These are phyloP conservation scores for Ramphastos sulfuratus DNA, from an alignment of 2,113 vertebrate genomes.

Conservation along the genomic window DNA sequence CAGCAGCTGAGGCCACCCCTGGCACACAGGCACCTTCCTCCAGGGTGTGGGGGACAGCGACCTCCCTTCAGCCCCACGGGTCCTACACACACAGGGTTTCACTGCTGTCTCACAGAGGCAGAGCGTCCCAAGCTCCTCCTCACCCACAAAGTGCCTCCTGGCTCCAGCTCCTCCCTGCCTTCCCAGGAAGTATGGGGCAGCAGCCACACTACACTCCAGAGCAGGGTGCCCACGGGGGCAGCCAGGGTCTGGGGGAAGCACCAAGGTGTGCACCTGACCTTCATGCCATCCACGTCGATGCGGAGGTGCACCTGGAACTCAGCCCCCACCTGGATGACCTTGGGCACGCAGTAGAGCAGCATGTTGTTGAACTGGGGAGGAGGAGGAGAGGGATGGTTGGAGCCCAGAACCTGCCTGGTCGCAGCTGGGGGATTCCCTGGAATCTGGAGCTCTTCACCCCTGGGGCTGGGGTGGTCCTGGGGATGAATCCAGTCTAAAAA, in stretches of 20 bases:
- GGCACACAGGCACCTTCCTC: neutral
- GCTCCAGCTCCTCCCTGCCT: neutral
- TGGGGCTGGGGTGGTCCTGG: neutral
- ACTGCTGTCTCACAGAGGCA: neutral
- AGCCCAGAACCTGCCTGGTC: neutral
- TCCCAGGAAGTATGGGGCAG: rapidly evolving
- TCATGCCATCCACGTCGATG: slow-evolving; percentile 73
- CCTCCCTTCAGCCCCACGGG: neutral
- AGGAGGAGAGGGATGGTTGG: neutral
- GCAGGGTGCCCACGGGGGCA: neutral
- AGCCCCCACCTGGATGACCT: slow-evolving; percentile 77
- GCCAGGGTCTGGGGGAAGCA: neutral
- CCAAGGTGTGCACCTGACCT: slow-evolving; percentile 66
- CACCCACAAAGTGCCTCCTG: neutral
- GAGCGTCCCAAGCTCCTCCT: neutral
- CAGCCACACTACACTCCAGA: neutral
- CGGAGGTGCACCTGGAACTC: slow-evolving; percentile 78
- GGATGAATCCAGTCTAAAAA: neutral
- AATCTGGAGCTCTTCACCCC: neutral
- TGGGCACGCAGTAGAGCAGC: slow-evolving; percentile 80
- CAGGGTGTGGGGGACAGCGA: rapidly evolving
- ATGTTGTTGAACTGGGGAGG: slow-evolving; percentile 80
- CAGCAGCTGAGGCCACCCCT: neutral
- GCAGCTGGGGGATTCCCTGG: neutral
- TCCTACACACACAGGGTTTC: neutral